A percentile compares a stretch with the other conserved stretches of the same genome.
phyloP scores from a whole-genome alignment of 2,888 invertebrate genomes.

The Lepidocyrtinus sp. region DNA sequence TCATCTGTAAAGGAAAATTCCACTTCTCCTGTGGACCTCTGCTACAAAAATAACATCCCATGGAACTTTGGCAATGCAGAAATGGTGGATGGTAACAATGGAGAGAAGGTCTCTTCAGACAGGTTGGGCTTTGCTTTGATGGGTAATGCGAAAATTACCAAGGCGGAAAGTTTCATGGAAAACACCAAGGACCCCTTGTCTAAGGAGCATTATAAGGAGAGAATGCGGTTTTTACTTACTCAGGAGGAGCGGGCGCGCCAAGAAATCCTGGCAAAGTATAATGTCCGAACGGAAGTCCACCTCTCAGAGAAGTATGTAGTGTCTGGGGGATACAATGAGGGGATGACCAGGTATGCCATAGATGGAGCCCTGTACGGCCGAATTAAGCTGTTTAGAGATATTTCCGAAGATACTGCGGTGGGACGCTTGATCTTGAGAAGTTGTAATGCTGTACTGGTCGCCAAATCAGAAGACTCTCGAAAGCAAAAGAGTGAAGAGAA shows the following conservation, averaged over 20 bases:
- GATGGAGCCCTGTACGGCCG: slow-evolving; percentile 67
- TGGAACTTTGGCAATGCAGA: slow-evolving; percentile 70
- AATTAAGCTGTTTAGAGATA: slow-evolving; percentile 75
- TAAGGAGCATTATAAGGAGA: slow-evolving; percentile 66
- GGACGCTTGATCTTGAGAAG: slow-evolving; percentile 85
- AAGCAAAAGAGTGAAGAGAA: slow-evolving; percentile 45
- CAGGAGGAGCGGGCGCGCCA: slow-evolving; percentile 69
- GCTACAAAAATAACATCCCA: slow-evolving; percentile 58
- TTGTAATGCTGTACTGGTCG: slow-evolving; percentile 81
- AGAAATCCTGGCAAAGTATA: slow-evolving; percentile 69
- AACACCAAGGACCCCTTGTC: slow-evolving; percentile 61
- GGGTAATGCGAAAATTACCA: slow-evolving; percentile 36
- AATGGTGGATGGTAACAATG: slow-evolving; percentile 65
- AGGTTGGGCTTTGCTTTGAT: slow-evolving; percentile 69
- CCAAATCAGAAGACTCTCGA: slow-evolving; percentile 70
- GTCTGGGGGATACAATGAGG: slow-evolving; percentile 65
- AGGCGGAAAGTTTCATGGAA: slow-evolving; percentile 35
- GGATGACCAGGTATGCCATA: slow-evolving; percentile 66
- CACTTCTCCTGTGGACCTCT: slow-evolving; percentile 54
- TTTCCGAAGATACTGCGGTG: slow-evolving; percentile 87
- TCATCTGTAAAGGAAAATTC: slow-evolving; percentile 48
- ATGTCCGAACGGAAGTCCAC: slow-evolving; percentile 65
- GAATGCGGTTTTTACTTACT: slow-evolving; percentile 68
- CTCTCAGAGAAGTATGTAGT: slow-evolving; percentile 62
- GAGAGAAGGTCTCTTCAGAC: slow-evolving; percentile 63